These are phyloP conservation scores for Deroplatys truncata DNA, from an alignment of 2,888 invertebrate genomes.

Conservation along the genomic window DNA sequence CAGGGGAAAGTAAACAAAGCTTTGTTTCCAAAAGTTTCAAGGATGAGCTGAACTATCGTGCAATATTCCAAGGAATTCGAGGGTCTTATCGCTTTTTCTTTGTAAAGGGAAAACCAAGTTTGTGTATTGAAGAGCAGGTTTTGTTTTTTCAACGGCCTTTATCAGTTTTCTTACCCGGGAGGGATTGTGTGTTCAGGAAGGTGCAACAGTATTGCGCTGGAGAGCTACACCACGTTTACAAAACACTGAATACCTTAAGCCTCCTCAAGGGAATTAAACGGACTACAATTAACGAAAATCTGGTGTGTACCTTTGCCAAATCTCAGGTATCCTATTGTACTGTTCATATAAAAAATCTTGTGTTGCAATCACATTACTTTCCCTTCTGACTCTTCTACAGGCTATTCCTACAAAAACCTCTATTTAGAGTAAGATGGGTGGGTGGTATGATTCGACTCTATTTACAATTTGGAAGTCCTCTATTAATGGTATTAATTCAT, in stretches of 20 bases:
- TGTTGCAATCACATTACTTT: too few species aligned
- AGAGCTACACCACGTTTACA: not conserved
- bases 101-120: not conserved
- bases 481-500: too few species aligned
- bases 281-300: too few species aligned
- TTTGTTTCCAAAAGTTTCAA: not conserved
- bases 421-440: too few species aligned
- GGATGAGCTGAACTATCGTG: not conserved
- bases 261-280: too few species aligned
- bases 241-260: not conserved
- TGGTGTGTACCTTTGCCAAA: too few species aligned
- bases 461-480: too few species aligned
- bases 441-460: too few species aligned
- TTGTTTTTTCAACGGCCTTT: not conserved
- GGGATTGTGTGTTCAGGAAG: not conserved
- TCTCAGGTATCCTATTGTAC: too few species aligned
- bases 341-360: too few species aligned
- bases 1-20: not conserved
- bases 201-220: not conserved
- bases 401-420: too few species aligned
- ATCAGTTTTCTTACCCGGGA: not conserved
- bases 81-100: not conserved
- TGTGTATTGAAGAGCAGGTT: not conserved
- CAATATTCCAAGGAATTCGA: not conserved
- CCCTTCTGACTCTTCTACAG: too few species aligned